phyloP scores from a whole-genome alignment of 2,888 invertebrate species.

The Ichneumoninae sp. region DNA sequence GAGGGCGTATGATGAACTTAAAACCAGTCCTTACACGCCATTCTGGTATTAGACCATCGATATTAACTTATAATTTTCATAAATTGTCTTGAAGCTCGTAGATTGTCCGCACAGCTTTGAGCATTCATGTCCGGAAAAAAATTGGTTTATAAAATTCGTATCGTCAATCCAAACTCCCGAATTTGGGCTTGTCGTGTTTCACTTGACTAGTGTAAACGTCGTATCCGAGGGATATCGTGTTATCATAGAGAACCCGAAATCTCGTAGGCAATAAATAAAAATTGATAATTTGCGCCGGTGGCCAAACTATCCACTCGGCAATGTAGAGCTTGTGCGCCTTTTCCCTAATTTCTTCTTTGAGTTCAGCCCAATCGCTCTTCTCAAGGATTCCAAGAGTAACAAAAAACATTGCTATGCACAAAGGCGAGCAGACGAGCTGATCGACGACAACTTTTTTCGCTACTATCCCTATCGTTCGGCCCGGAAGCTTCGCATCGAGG shows the following conservation, averaged over 20 bases:
- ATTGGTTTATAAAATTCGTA: slow-evolving; percentile 25
- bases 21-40: background rate
- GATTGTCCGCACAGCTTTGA: background rate
- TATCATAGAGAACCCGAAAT: slow-evolving; percentile 95
- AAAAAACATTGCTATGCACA: slow-evolving; percentile 92
- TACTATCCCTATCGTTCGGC: slow-evolving; percentile 88
- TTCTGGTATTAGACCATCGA: too few species aligned
- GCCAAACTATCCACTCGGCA: slow-evolving; percentile 97
- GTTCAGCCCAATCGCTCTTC: slow-evolving; percentile 86
- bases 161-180: slow-evolving; percentile 39
- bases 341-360: slow-evolving; percentile 88
- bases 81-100: background rate
- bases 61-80: background rate
- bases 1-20: background rate
- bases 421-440: slow-evolving; percentile 93
- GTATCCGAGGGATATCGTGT: slow-evolving; percentile 93
- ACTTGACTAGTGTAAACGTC: slow-evolving; percentile 94
- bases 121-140: background rate
- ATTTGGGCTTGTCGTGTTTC: slow-evolving; percentile 85
- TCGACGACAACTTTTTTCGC: slow-evolving; percentile 92
- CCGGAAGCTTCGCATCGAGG: slow-evolving; percentile 90
- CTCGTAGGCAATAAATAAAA: slow-evolving; percentile 93
- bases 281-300: slow-evolving; percentile 96
- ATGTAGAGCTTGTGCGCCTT: slow-evolving; percentile 92
- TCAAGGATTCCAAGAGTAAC: slow-evolving; percentile 91